These are phyloP conservation scores for Genyomyrus donnyi DNA, from an alignment of 2,113 vertebrate species.

Conservation along the genomic window DNA sequence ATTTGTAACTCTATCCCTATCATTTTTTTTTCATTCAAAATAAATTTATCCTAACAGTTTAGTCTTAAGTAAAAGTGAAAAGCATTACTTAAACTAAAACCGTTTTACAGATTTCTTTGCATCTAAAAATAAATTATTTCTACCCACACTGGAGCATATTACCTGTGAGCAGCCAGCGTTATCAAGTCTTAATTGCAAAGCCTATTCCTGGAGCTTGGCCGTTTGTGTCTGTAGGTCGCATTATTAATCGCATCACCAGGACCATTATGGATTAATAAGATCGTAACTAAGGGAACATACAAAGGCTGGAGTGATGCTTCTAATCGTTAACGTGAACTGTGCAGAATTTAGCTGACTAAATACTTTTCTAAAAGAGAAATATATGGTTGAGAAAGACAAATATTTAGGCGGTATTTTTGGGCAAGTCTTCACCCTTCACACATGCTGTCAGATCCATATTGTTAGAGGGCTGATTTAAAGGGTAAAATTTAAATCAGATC, in stretches of 20 bases:
- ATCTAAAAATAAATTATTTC: background rate
- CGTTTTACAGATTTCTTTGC: background rate
- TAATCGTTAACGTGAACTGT: background rate
- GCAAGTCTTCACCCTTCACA: background rate
- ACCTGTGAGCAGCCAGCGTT: background rate
- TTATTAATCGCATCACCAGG: slow-evolving; percentile 4
- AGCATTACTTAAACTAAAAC: background rate
- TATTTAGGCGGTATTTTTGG: background rate
- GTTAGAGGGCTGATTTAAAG: background rate
- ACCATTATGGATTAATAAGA: slow-evolving; percentile 3
- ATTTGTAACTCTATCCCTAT: background rate
- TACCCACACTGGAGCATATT: background rate
- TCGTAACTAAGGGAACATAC: background rate
- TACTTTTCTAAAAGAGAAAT: background rate
- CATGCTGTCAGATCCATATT: background rate
- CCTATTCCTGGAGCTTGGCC: background rate
- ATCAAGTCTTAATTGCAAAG: background rate
- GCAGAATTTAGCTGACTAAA: background rate
- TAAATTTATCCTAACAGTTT: background rate
- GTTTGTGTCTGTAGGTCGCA: background rate
- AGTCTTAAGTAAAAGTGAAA: background rate
- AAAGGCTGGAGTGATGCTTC: background rate
- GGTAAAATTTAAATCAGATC: background rate
- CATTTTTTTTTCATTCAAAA: background rate
- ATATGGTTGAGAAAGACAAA: background rate